Percentiles rank a stretch among this genome's conserved stretches.
phyloP scores from a whole-genome alignment of 1,140 invertebrate genomes.

The Nomia melanderi region DNA sequence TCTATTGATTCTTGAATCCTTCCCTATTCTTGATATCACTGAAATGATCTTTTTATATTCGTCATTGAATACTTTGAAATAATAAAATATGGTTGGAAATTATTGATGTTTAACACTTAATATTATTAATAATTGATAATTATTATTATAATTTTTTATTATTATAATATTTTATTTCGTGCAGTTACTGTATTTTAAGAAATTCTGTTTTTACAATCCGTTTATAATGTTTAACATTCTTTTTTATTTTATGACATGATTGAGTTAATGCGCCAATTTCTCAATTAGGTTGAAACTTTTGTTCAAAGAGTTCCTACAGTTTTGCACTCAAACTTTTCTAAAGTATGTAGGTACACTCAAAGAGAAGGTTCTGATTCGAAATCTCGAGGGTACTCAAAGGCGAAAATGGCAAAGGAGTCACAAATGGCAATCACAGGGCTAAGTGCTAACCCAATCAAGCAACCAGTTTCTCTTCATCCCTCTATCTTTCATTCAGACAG shows the following conservation, averaged over 20 bases:
- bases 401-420: conserved; percentile 68
- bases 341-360: neutral
- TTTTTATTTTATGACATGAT: neutral
- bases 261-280: neutral
- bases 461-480: conserved; percentile 13
- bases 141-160: too few relatives aligned
- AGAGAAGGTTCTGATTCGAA: conserved; percentile 36
- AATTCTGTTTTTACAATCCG: too few relatives aligned
- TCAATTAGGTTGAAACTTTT: neutral
- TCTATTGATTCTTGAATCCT: too few relatives aligned
- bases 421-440: conserved; percentile 73
- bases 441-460: conserved; percentile 72
- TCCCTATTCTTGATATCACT: too few relatives aligned
- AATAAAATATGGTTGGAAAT: too few relatives aligned
- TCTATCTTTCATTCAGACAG: conserved; percentile 12
- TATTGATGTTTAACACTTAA: too few relatives aligned
- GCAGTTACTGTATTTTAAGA: too few relatives aligned
- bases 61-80: too few relatives aligned
- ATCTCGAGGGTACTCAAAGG: conserved; percentile 44
- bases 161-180: too few relatives aligned
- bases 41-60: too few relatives aligned
- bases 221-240: too few relatives aligned
- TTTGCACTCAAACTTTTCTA: neutral
- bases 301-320: neutral
- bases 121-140: too few relatives aligned